phyloP scores from a whole-genome alignment of 2,888 invertebrate species.

The Cheilosia impressa region DNA sequence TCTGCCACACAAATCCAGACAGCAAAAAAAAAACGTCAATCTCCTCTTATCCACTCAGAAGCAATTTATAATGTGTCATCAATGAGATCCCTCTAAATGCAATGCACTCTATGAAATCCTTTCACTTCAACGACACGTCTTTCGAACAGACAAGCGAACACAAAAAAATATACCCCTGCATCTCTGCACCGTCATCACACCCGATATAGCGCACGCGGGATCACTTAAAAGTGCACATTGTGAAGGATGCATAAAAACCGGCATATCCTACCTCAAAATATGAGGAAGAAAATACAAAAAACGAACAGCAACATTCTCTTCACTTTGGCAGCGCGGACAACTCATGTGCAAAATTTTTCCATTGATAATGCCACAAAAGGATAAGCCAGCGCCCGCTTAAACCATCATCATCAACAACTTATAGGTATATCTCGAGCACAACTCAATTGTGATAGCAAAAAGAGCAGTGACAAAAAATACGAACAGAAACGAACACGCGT shows the following conservation, averaged over 20 bases:
- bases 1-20: background rate
- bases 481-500: slow-evolving; percentile 42
- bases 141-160: background rate
- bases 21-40: slow-evolving; percentile 37
- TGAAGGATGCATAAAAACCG: slow-evolving; percentile 49
- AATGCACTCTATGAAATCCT: slow-evolving; percentile 60
- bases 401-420: slow-evolving; percentile 59
- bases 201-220: slow-evolving; percentile 38
- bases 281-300: slow-evolving; percentile 10
- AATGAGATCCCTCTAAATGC: slow-evolving; percentile 66
- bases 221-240: slow-evolving; percentile 67
- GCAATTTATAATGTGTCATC: slow-evolving; percentile 72
- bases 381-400: slow-evolving; percentile 70
- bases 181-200: slow-evolving; percentile 24
- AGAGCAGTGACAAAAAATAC: background rate
- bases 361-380: slow-evolving; percentile 72
- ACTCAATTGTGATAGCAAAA: slow-evolving; percentile 28
- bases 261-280: slow-evolving; percentile 39
- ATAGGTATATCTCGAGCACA: slow-evolving; percentile 28
- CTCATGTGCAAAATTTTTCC: slow-evolving; percentile 68
- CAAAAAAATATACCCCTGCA: background rate
- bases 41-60: slow-evolving; percentile 64
- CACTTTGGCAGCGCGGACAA: slow-evolving; percentile 49
- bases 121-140: slow-evolving; percentile 44
- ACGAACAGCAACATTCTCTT: slow-evolving; percentile 32